phyloP scores from a whole-genome alignment of 2,113 vertebrate genomes.

The Mus pahari region DNA sequence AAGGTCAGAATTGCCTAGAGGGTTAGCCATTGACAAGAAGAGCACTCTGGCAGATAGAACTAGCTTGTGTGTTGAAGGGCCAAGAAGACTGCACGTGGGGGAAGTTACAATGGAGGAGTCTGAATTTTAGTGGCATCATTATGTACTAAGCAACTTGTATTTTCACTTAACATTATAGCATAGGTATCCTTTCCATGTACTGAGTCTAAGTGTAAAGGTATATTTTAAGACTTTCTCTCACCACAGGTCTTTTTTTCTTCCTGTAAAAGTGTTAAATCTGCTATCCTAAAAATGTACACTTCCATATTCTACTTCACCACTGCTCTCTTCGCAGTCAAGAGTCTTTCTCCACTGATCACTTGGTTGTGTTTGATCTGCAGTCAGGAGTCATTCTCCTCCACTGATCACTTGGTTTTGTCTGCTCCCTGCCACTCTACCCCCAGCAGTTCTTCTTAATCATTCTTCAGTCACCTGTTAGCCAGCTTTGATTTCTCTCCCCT shows the following conservation, averaged over 20 bases:
- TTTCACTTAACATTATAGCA: not conserved
- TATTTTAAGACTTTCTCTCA: constrained; percentile 27
- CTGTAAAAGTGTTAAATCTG: constrained; percentile 34
- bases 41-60: not conserved
- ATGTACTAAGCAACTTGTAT: not conserved
- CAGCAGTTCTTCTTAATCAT: not conserved
- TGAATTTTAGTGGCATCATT: constrained; percentile 41
- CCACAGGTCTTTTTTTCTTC: not conserved
- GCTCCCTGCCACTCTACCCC: not conserved
- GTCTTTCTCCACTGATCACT: not conserved
- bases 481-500: not conserved
- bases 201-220: constrained; percentile 26
- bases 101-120: not conserved
- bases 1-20: not conserved
- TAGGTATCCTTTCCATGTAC: constrained; percentile 12
- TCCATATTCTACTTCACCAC: not conserved
- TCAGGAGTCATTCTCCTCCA: not conserved
- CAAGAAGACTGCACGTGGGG: not conserved
- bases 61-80: not conserved
- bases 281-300: not conserved
- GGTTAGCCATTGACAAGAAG: not conserved
- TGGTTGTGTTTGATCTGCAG: not conserved
- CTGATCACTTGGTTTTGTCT: not conserved
- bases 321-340: not conserved
- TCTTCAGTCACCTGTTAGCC: not conserved